Percentiles rank a stretch among this genome's conserved stretches.
These are phyloP conservation scores for Meloidogyne floridensis DNA, from an alignment of 1,140 invertebrate genomes.

Conservation along the genomic window DNA sequence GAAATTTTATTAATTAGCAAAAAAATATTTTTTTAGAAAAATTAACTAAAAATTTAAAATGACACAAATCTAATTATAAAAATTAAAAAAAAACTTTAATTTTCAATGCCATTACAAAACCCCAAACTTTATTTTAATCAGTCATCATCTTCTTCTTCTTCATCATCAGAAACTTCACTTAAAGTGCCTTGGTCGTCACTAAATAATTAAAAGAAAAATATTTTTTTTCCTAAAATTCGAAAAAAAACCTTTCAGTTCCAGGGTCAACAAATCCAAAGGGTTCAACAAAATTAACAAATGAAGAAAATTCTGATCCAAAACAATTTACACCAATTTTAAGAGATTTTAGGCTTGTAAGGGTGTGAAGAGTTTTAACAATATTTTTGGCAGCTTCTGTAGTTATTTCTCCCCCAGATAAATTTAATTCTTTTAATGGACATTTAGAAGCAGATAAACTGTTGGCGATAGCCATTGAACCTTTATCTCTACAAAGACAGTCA, in stretches of 20 bases:
- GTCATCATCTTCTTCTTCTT: slow-evolving; percentile 33
- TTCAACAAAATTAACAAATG: slow-evolving; percentile 32
- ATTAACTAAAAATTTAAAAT: too few relatives aligned
- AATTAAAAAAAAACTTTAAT: too few relatives aligned
- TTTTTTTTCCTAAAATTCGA: not conserved
- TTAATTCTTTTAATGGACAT: slow-evolving; percentile 34
- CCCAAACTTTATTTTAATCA: not conserved
- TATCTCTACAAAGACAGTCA: slow-evolving; percentile 56
- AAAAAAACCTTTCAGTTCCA: slow-evolving; percentile 44
- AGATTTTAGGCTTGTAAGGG: slow-evolving; percentile 26
- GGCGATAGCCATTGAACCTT: slow-evolving; percentile 45
- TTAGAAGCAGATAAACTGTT: slow-evolving; percentile 31
- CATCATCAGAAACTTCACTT: slow-evolving; percentile 40
- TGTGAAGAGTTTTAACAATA: slow-evolving; percentile 34
- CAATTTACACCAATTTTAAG: slow-evolving; percentile 47
- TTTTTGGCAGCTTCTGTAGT: slow-evolving; percentile 28
- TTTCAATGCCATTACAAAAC: too few relatives aligned
- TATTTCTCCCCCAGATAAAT: slow-evolving; percentile 55
- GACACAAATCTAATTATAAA: too few relatives aligned
- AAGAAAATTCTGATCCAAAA: slow-evolving; percentile 46
- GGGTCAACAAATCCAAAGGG: slow-evolving; percentile 38
- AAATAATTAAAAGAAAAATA: slow-evolving; percentile 22
- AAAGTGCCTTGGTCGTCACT: slow-evolving; percentile 56
- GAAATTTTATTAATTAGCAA: too few relatives aligned
- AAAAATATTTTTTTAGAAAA: too few relatives aligned